Percentiles rank a stretch among this genome's conserved stretches.
phyloP scores from a whole-genome alignment of 2,797 vertebrate genomes.

The Petrocephalus schoutedeni region DNA sequence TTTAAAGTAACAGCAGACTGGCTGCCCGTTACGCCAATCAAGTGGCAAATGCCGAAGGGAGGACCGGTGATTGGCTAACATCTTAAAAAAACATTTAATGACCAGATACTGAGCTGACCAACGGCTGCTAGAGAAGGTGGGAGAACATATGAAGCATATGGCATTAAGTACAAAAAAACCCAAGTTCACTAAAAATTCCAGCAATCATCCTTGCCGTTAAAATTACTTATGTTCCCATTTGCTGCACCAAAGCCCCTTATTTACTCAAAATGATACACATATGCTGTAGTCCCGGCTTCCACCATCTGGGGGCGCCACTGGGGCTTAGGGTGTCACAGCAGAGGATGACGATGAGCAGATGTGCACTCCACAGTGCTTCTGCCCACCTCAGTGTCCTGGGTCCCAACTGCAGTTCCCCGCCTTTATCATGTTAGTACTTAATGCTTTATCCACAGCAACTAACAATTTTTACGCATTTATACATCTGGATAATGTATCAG shows the following conservation, averaged over 20 bases:
- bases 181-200: not conserved
- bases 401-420: not conserved
- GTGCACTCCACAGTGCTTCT: not conserved
- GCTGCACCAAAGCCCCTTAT: not conserved
- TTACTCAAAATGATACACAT: not conserved
- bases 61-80: too few relatives aligned
- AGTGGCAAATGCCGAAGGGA: too few relatives aligned
- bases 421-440: not conserved
- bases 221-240: not conserved
- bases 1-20: too few relatives aligned
- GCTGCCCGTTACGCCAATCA: too few relatives aligned
- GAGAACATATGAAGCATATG: not conserved
- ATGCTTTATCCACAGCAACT: not conserved
- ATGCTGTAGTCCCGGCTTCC: not conserved
- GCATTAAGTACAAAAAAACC: not conserved
- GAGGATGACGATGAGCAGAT: not conserved
- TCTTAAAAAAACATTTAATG: too few relatives aligned
- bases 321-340: not conserved
- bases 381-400: not conserved
- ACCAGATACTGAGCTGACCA: not conserved
- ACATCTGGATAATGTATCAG: not conserved
- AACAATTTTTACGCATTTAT: conserved; percentile 2
- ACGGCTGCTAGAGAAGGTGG: not conserved
- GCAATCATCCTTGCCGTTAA: not conserved
- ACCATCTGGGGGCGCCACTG: not conserved